phyloP scores from a whole-genome alignment of 2,113 vertebrate species.

The Anarhynchus alexandrinus region DNA sequence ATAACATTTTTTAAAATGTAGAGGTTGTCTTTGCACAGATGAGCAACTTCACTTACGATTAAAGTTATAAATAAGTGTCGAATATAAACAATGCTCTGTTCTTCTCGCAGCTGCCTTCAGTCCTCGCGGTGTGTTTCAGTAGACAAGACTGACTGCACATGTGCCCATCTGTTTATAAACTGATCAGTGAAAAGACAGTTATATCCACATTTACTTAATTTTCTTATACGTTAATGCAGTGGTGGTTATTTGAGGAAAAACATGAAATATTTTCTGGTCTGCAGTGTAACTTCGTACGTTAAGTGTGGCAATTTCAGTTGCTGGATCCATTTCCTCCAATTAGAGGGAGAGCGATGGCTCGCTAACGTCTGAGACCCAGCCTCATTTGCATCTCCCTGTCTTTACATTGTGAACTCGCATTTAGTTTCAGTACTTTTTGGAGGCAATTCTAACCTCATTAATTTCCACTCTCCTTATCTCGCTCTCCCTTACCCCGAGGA shows the following conservation, averaged over 20 bases:
- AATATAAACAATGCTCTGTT: neutral
- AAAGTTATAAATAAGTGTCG: neutral
- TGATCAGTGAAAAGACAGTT: neutral
- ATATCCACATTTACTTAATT: neutral
- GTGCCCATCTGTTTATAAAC: neutral
- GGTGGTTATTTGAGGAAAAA: neutral
- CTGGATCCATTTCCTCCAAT: slow-evolving; percentile 59
- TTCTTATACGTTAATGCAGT: neutral
- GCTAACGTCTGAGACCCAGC: neutral
- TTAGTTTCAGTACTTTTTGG: slow-evolving; percentile 52
- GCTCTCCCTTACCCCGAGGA: slow-evolving; percentile 21
- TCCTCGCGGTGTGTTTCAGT: neutral
- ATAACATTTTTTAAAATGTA: neutral
- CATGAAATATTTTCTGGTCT: neutral
- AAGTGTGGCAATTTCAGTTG: neutral
- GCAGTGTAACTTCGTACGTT: neutral
- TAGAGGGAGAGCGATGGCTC: slow-evolving; percentile 13
- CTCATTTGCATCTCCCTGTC: slow-evolving; percentile 59
- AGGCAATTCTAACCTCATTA: slow-evolving; percentile 55
- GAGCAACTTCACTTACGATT: neutral
- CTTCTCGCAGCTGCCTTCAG: neutral
- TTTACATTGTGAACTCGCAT: slow-evolving; percentile 42
- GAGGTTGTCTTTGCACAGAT: neutral
- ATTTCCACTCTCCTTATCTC: neutral
- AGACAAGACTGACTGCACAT: neutral